These are phyloP conservation scores for Eupithecia subfuscata DNA, from an alignment of 2,888 invertebrate genomes.

Conservation along the genomic window DNA sequence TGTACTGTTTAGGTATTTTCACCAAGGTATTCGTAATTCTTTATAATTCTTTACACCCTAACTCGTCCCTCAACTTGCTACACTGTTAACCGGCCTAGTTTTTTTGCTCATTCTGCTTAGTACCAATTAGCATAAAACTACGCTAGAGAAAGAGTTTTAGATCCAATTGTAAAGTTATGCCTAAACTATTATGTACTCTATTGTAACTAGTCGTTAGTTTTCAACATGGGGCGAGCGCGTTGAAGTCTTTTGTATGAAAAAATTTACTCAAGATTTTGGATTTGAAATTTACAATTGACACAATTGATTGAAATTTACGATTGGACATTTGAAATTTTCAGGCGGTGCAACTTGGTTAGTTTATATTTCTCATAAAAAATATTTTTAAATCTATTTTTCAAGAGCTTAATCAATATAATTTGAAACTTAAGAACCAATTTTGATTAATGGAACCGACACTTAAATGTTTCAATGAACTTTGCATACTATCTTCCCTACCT, in stretches of 20 bases:
- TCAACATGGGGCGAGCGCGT: constrained; percentile 10
- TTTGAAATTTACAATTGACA: no score
- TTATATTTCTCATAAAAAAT: not conserved
- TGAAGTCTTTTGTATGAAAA: constrained; percentile 24
- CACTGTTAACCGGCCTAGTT: not conserved
- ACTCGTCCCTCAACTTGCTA: no score
- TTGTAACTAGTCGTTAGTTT: not conserved
- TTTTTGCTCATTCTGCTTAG: not conserved
- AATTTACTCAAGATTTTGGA: not conserved
- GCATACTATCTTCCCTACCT: not conserved
- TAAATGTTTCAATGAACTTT: constrained; percentile 4
- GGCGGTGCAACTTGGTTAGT: not conserved
- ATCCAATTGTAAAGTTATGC: not conserved
- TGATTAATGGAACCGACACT: not conserved
- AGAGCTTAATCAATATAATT: not conserved
- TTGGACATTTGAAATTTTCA: not conserved
- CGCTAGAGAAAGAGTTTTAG: not conserved
- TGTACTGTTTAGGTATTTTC: no score
- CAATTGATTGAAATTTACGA: no score
- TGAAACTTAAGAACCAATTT: not conserved
- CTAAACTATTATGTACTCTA: no score
- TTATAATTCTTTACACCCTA: no score
- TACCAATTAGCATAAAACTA: not conserved
- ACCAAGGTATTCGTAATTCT: no score
- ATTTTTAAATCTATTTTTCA: not conserved